Conservation (phyloP, 2,797 vertebrate genomes). For the Artibeus jamaicensis region DNA sequence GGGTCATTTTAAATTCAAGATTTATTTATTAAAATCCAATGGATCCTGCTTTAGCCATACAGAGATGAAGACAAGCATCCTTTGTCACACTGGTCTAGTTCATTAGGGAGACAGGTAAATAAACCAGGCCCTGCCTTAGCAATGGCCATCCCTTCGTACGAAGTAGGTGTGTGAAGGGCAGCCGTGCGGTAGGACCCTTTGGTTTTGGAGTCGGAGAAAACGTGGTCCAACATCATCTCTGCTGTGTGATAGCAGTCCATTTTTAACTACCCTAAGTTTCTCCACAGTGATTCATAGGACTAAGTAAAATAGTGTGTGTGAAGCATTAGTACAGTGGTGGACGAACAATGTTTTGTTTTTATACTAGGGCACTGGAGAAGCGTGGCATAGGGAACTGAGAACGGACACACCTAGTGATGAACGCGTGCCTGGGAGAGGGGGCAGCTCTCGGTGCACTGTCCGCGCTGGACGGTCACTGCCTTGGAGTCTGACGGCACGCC, state of each 20-base stretch:
- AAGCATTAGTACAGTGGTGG: not conserved
- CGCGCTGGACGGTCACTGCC: not conserved
- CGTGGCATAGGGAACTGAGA: not conserved
- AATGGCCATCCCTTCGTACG: too few relatives aligned
- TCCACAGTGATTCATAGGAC: not conserved
- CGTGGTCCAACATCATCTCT: not conserved
- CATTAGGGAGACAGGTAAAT: not conserved
- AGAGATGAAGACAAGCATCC: not conserved
- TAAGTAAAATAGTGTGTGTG: not conserved
- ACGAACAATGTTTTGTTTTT: not conserved
- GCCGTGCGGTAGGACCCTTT: not conserved
- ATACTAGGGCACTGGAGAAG: not conserved
- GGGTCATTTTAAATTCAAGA: not conserved
- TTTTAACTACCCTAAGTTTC: not conserved
- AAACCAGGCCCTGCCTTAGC: not conserved
- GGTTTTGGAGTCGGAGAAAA: not conserved
- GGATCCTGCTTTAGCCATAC: not conserved
- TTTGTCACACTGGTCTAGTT: not conserved
- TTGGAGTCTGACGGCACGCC: not conserved
- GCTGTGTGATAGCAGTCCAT: not conserved
- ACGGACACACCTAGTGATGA: not conserved
- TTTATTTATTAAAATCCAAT: not conserved
- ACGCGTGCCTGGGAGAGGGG: fast-evolving
- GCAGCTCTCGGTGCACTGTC: not conserved
- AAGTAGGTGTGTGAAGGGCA: not conserved